Evolutionary conservation across 2,113 vertebrate species (phyloP), one percentile per base, ranked within the genome.

Genomic region (Cyprinodon brontotheroides): DNA sequence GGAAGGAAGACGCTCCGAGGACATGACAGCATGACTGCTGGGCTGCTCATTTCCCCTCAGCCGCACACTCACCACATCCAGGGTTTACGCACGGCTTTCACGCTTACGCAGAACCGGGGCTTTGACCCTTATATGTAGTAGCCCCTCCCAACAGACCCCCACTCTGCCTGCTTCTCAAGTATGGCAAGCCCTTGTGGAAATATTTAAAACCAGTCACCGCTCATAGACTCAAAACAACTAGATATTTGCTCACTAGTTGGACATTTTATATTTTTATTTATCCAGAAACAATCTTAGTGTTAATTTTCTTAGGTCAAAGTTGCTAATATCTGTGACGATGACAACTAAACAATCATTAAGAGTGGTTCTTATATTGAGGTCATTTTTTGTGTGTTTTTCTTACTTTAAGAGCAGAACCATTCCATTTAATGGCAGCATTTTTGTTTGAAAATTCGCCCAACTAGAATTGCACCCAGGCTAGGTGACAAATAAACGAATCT

Each of bases 1-100:
- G 88, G 85, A 88, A 92, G 91, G 90, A 91, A 91, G 85, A 86
- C 10, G 17, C 15, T 80, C 57, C 69, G 68, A 63, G 62, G 29
- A 29, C 29, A 29, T 63, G 14, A 61, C 79, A 29, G 29, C 29
- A 29, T 47, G 61, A 36, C 59, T 15, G 11, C 38, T 15, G 70
- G 4, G 37, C 50, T 40, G 36, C 74, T 82, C 22, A 13, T 40
- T 68, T 65, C 3, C 22, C 70, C 65, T 82, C 70, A 40, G 47
- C 41, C 0, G 65, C 3, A 14, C 4, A 64, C n/a, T 40, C 59
- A 80, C 70, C 77, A 74, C 73, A 72, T 66, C 77, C 65, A 78
- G 76, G 75, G 72, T 87, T 29, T 82, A 82, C 79, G 74, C 81
- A 78, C 71, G 64, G n/a, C 10, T 22, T 77, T 87, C 89, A 87